phyloP scores from a whole-genome alignment of 1,140 invertebrate genomes.

The Atta cephalotes region DNA sequence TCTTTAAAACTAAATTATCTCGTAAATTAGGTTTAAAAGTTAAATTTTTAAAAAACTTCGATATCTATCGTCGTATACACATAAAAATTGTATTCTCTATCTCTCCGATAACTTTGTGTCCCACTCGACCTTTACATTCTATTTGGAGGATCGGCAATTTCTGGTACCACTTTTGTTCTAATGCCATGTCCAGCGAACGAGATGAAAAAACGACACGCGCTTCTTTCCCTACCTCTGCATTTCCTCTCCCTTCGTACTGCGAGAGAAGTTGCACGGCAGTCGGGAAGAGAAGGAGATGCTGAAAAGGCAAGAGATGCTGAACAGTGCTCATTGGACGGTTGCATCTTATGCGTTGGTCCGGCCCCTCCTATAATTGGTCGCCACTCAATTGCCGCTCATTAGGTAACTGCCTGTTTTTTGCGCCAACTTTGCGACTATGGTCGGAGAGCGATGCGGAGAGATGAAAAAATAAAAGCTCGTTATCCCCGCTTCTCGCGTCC shows the following conservation, averaged over 20 bases:
- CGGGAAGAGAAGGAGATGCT: slow-evolving; percentile 68
- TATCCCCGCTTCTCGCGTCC: slow-evolving; percentile 45
- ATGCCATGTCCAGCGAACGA: slow-evolving; percentile 53
- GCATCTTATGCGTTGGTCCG: slow-evolving; percentile 78
- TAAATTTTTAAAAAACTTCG: neutral
- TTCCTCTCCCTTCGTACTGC: slow-evolving; percentile 15
- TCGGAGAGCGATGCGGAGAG: slow-evolving; percentile 48
- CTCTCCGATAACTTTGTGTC: neutral
- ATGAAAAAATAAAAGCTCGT: slow-evolving; percentile 45
- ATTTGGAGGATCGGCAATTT: slow-evolving; percentile 65
- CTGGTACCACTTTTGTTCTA: slow-evolving; percentile 55
- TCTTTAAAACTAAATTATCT: neutral
- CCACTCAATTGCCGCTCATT: slow-evolving; percentile 84
- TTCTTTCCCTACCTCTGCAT: neutral
- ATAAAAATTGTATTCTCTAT: neutral
- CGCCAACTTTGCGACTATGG: slow-evolving; percentile 74
- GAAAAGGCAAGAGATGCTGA: slow-evolving; percentile 73
- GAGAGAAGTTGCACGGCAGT: slow-evolving; percentile 39
- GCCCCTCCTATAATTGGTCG: slow-evolving; percentile 84
- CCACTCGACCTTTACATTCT: slow-evolving; percentile 44
- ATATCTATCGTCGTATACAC: neutral
- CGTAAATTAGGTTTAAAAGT: neutral
- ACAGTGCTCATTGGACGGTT: slow-evolving; percentile 82
- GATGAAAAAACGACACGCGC: slow-evolving; percentile 57
- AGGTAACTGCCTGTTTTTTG: slow-evolving; percentile 82